Evolutionary conservation across 2,888 invertebrate species (phyloP), one percentile per base, ranked within the genome.

Genomic region (Drosophila mimetica): DNA sequence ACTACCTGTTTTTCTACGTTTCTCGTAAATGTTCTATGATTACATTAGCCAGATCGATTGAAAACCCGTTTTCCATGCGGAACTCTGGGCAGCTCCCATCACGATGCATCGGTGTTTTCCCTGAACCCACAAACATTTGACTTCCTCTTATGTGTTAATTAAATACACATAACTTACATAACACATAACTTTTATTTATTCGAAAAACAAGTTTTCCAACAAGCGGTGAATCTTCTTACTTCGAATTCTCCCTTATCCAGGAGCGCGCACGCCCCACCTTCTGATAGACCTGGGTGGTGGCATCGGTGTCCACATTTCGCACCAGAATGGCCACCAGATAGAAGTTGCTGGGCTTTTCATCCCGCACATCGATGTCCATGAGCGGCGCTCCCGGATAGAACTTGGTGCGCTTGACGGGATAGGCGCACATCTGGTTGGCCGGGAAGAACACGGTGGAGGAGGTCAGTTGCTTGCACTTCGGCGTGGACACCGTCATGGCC

Each of bases 391-490:
- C 81, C 2, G 61, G 55, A 25, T 67, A 83, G 55, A 69, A 81
- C 1, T 7, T 25, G 2, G 58, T 71, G 2, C 58, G 51, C 13
- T 54, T 59, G 0, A 28, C 41, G 0, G 83, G 85, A 32, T 28
- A 79, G 1, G 11, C 77, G 22, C 83, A 83, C 52, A 85, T 64
- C 18, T 81, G 77, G 34, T 70, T 73, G 14, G 71, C 59, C 0
- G 79, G 76, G 1, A 37, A 61, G 5, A 69, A 52, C 0, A 25
- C 61, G 1, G 57, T 14, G 4, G 47, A 22, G 6, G 48, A 13
- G 13, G 37, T 73, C 5, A 76, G 11, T 0, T 0, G 0, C 1
- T 42, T 66, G 39, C 82, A 82, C 36, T 42, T 54, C 6, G 18
- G 30, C 0, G 70, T 51, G 5, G 82, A 73, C 14, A 77, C 16